Conservation (phyloP, 2,797 vertebrate genomes). For the Australoheros facetus region DNA sequence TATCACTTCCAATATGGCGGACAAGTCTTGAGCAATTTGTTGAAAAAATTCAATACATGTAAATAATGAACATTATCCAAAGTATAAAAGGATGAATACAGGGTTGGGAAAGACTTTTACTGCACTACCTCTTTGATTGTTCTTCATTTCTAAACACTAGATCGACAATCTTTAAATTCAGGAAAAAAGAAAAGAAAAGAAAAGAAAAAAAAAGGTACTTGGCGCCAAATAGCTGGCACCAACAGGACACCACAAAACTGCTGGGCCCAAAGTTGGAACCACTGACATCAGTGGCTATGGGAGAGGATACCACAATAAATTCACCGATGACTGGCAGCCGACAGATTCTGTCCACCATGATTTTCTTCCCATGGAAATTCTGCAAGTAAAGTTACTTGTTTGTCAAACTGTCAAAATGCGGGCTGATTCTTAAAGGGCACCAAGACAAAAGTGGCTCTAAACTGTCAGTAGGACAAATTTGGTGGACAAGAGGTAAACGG, state of each 20-base stretch:
- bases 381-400: background rate
- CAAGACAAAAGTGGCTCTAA: background rate
- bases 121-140: background rate
- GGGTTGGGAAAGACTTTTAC: background rate
- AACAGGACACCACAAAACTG: too few relatives aligned
- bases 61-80: background rate
- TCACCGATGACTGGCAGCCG: background rate
- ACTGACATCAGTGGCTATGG: background rate
- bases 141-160: accelerated
- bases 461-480: background rate
- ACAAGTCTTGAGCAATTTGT: background rate
- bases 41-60: background rate
- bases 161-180: background rate
- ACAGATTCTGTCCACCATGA: background rate
- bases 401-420: background rate
- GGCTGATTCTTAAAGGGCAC: background rate
- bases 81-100: background rate
- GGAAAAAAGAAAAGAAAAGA: too few relatives aligned
- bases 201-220: too few relatives aligned
- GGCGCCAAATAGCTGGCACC: too few relatives aligned
- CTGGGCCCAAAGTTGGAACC: background rate
- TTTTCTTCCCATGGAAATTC: background rate
- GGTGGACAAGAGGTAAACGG: background rate
- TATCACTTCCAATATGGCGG: background rate
- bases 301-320: background rate